Conservation (phyloP, 2,888 invertebrate species). For the Lobophora halterata region DNA sequence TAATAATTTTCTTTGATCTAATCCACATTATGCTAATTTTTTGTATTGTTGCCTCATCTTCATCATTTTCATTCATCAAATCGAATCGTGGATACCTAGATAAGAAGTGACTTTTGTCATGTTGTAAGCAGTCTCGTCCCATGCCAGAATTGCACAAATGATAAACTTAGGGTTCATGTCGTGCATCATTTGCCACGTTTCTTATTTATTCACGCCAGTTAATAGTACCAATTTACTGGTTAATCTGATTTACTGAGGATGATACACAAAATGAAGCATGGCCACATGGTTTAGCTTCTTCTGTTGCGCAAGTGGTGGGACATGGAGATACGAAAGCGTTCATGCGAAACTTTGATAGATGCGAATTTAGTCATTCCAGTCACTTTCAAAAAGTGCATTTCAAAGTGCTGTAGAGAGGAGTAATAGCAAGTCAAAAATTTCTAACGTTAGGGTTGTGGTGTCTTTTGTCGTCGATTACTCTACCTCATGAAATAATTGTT, state of each 20-base stretch:
- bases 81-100: no score
- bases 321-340: neutral
- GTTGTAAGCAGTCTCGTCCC: constrained; percentile 20
- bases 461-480: no score
- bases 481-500: no score
- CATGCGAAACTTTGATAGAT: constrained; percentile 5
- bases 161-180: constrained; percentile 51
- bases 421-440: no score
- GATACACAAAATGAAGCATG: constrained; percentile 31
- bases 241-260: constrained; percentile 63
- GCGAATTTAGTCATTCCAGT: neutral
- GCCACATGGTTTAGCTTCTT: no score
- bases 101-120: constrained; percentile 5
- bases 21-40: no score
- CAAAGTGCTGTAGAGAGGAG: no score
- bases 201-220: constrained; percentile 65
- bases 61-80: no score
- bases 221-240: constrained; percentile 60
- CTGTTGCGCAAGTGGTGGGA: constrained; percentile 16
- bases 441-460: no score
- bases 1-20: no score
- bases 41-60: no score
- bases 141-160: constrained; percentile 52
- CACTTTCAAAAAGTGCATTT: no score
- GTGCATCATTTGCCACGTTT: constrained; percentile 68